Conservation (phyloP, 2,113 vertebrate species). For the Podarcis muralis region DNA sequence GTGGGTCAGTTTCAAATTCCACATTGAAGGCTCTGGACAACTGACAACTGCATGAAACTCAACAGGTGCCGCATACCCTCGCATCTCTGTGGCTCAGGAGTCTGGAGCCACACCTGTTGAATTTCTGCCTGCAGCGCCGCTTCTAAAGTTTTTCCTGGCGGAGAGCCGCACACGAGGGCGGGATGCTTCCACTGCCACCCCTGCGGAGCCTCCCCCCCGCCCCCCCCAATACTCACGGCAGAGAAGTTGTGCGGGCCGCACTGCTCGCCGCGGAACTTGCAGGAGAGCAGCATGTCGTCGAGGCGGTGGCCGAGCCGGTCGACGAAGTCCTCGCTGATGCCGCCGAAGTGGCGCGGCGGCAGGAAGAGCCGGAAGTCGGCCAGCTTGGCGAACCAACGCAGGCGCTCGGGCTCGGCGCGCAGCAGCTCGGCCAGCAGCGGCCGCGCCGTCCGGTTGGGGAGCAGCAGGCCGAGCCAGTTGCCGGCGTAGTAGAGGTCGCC, state of each 20-base stretch:
- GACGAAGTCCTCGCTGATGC: constrained; percentile 96
- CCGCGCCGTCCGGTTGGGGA: constrained; percentile 90
- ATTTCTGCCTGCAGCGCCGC: not conserved
- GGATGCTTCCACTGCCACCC: not conserved
- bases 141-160: not conserved
- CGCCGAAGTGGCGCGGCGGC: constrained; percentile 94
- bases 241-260: constrained; percentile 98
- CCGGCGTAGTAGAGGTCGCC: constrained; percentile 96
- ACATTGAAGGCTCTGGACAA: not conserved
- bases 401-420: constrained; percentile 84
- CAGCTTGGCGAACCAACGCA: constrained; percentile 93
- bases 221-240: constrained; percentile 83
- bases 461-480: constrained; percentile 92
- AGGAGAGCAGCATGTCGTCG: constrained; percentile 97
- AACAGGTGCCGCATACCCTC: not conserved
- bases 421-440: constrained; percentile 91
- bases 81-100: no score
- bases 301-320: constrained; percentile 95
- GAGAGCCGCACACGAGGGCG: not conserved
- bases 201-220: not conserved
- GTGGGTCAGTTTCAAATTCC: no score
- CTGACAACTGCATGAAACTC: not conserved
- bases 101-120: not conserved
- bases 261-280: constrained; percentile 94
- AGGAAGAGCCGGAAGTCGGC: constrained; percentile 95